Evolutionary conservation across 2,113 vertebrate species (phyloP), one percentile per base, ranked within the genome.

Genomic region (Callopanchax toddi): DNA sequence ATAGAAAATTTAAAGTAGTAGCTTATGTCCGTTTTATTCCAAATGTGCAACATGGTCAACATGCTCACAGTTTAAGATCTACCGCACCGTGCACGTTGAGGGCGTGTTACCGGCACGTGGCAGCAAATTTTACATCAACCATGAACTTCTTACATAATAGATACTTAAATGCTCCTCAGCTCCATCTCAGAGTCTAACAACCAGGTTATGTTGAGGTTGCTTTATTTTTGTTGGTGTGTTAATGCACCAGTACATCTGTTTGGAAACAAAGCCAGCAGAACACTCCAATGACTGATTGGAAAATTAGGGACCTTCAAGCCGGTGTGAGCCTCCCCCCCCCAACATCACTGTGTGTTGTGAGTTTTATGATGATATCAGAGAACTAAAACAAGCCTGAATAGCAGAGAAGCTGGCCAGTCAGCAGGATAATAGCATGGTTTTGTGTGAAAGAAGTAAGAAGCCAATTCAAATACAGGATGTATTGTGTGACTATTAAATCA

Each of bases 401-500:
- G 89, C 68, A 85, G 58, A 86, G 81, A 79, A 73, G 55, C 49
- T 60, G 83, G 80, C 86, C 71, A 56, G 71, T 71, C 61, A 8
- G 80, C 57, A 34, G 79, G 69, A 87, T 91, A 87, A 92, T 85
- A 74, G 79, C 76, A 21, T 39, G 58, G 61, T 67, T 87, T 89
- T 89, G 82, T 83, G 78, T 63, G 66, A 83, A 89, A 81, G 67
- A 74, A 81, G 70, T 51, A 58, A 12, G 34, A 34, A 42, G 87
- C 91, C 85, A 91, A 89, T 83, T 89, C 79, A 91, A 92, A 92
- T 86, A 92, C 67, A 61, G 76, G 70, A 88, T 81, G 75, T 77
- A 73, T 75, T 83, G 86, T 77, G 52, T 54, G 46, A 67, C 57
- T 79, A 81, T 83, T 83, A 79, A 83, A 78, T 86, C 82, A 86